Conservation (phyloP, 2,797 vertebrate species). For the Astyanax mexicanus region DNA sequence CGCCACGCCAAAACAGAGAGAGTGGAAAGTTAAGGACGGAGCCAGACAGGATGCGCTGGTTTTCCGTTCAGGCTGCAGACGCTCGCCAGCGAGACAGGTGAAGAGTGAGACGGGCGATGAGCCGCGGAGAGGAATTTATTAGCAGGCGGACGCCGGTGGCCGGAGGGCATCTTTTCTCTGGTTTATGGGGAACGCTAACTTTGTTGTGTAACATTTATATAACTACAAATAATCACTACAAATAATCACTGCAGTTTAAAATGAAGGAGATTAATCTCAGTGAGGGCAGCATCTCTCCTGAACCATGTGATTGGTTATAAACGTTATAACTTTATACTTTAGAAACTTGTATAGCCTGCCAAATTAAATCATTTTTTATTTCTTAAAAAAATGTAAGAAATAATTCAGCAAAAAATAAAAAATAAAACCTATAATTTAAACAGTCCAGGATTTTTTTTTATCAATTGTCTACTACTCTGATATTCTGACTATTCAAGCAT, state of each 20-base stretch:
- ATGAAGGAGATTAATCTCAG: background rate
- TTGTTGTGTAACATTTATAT: constrained; percentile 9
- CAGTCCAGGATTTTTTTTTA: too few species aligned
- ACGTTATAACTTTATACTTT: too few species aligned
- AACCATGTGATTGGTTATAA: too few species aligned
- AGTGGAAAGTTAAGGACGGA: constrained; percentile 30
- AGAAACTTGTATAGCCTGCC: too few species aligned
- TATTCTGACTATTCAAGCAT: too few species aligned
- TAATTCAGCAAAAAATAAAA: background rate
- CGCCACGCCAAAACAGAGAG: constrained; percentile 26
- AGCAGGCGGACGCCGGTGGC: constrained; percentile 6
- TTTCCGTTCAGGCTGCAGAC: constrained; percentile 38
- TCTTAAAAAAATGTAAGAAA: background rate
- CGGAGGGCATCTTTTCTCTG: background rate
- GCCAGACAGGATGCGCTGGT: constrained; percentile 40
- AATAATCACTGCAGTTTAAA: background rate
- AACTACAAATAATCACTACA: background rate
- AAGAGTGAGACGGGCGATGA: constrained; percentile 21
- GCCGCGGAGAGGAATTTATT: constrained; percentile 9
- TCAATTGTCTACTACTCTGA: too few species aligned
- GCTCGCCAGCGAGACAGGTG: constrained; percentile 18
- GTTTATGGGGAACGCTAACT: constrained; percentile 4
- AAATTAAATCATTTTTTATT: too few species aligned
- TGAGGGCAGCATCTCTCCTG: background rate
- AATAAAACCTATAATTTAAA: too few species aligned